These are phyloP conservation scores for Hippopotamus amphibius DNA, from an alignment of 2,113 vertebrate species.

Conservation along the genomic window DNA sequence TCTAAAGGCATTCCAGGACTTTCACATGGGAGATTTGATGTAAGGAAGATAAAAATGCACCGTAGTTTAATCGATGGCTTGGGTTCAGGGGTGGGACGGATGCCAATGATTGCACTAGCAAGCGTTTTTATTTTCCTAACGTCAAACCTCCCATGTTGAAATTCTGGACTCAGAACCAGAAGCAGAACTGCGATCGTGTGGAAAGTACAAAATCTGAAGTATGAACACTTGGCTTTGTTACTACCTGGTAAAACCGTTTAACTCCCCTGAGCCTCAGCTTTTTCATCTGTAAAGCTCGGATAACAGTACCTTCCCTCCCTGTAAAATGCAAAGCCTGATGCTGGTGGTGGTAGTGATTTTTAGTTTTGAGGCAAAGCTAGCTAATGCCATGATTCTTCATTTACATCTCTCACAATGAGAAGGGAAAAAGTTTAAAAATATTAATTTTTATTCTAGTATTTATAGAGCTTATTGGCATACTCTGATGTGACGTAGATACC, in stretches of 20 bases:
- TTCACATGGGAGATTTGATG: not conserved
- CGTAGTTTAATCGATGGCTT: not conserved
- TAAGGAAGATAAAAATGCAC: conserved; percentile 46
- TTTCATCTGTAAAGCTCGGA: not conserved
- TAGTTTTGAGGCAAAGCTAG: conserved; percentile 44
- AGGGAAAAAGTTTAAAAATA: not conserved
- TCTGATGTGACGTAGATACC: not conserved
- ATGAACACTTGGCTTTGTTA: not conserved
- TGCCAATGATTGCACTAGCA: not conserved
- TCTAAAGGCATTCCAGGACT: not conserved
- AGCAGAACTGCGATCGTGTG: not conserved
- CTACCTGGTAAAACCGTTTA: conserved; percentile 18
- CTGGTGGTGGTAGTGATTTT: not conserved
- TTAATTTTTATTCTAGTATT: conserved; percentile 2
- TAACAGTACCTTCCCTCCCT: not conserved
- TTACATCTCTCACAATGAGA: conserved; percentile 4
- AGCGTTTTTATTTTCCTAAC: not conserved
- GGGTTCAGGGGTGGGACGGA: not conserved
- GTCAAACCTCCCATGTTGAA: not conserved
- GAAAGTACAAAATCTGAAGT: not conserved
- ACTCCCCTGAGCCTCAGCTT: not conserved
- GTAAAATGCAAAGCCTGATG: not conserved
- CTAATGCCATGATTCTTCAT: not conserved
- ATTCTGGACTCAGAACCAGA: not conserved
- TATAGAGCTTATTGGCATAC: not conserved